Conservation (phyloP, 2,888 invertebrate genomes). For the Nineta flava region DNA sequence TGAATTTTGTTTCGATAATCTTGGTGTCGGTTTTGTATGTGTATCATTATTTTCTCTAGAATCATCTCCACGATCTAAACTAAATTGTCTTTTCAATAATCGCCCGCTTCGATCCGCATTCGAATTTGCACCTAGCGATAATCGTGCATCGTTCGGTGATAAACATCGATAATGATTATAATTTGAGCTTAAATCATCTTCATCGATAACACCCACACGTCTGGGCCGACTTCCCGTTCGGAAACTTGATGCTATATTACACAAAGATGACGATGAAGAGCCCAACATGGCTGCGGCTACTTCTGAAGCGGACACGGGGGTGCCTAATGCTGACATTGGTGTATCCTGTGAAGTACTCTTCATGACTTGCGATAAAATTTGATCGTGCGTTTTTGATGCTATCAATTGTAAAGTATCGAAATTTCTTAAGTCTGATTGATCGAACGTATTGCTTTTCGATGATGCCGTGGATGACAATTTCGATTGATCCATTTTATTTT, state of each 20-base stretch:
- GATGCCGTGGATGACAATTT: slow-evolving; percentile 6
- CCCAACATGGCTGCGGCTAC: slow-evolving; percentile 35
- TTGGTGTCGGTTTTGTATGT: slow-evolving; percentile 16
- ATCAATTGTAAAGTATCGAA: slow-evolving; percentile 6
- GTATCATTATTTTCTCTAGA: slow-evolving; percentile 18
- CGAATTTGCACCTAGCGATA: slow-evolving; percentile 18
- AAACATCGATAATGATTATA: slow-evolving; percentile 61
- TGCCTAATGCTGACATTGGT: slow-evolving; percentile 25
- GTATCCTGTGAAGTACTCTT: slow-evolving; percentile 32
- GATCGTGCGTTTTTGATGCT: slow-evolving; percentile 11
- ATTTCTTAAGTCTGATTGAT: slow-evolving; percentile 3
- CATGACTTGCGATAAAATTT: slow-evolving; percentile 19
- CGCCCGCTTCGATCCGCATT: slow-evolving; percentile 19
- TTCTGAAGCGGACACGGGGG: slow-evolving; percentile 34
- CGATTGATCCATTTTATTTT: slow-evolving; percentile 5
- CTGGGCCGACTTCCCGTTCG: slow-evolving; percentile 23
- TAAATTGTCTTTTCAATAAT: slow-evolving; percentile 48
- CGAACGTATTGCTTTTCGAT: slow-evolving; percentile 4
- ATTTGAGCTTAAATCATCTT: slow-evolving; percentile 51
- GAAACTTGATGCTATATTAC: slow-evolving; percentile 11
- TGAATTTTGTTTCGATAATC: slow-evolving; percentile 49
- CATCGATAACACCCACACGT: slow-evolving; percentile 28
- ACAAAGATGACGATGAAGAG: slow-evolving; percentile 33
- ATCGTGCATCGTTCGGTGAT: slow-evolving; percentile 38
- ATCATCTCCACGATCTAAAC: slow-evolving; percentile 50